Base-by-base conservation (phyloP, 1,140 invertebrate genomes). In the Penaeus chinensis region DNA sequence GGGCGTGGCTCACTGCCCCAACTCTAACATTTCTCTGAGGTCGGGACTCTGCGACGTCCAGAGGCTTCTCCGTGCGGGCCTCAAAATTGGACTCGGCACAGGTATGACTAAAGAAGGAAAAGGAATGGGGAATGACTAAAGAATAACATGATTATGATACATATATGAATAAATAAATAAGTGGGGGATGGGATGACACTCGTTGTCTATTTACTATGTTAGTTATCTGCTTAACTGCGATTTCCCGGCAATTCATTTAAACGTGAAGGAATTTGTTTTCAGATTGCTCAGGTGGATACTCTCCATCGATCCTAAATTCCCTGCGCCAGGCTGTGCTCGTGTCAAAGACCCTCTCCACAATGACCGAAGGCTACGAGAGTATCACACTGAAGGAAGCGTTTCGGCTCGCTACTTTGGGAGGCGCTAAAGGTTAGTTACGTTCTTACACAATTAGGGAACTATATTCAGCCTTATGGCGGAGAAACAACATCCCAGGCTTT, bases 241-340 rank as follows among this genome's bases (percentile, higher is more conserved):
- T 16, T 54, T 54, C 54, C 16, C 10, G 16, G 54, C 54, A 13
- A 0, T 54, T 13, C 10, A 54, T 54, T 16, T 16, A 54, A 54
- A 13, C 54, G 54, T 8, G 2, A 54, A 54, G 54, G 5, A 13
- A 8, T 54, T 54, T 20, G 18, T 24, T 60, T 8, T 83, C 91
- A 96, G 97, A 98, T 93, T 94, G 97, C 54, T 94, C 96, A 4
- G 97, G 95, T 18, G 97, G 97, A 4, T 94, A 95, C 91, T 95
- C 93, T 83, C 92, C 94, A 0, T 96, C 95, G 8, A 96, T 98
- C 47, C 90, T 97, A 77, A 94, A 96, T 89, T 94, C 94, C 13
- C 95, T 98, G 91, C 93, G 95, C 89, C 93, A 94, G 11, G 93
- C 95, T 11, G 93, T 98, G 89, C 94, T 95, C 90, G 94, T 95